Evolutionary conservation across 2,888 invertebrate genomes (phyloP), one percentile per base, ranked within the genome.

Genomic region (Caradrina clavipalpis): DNA sequence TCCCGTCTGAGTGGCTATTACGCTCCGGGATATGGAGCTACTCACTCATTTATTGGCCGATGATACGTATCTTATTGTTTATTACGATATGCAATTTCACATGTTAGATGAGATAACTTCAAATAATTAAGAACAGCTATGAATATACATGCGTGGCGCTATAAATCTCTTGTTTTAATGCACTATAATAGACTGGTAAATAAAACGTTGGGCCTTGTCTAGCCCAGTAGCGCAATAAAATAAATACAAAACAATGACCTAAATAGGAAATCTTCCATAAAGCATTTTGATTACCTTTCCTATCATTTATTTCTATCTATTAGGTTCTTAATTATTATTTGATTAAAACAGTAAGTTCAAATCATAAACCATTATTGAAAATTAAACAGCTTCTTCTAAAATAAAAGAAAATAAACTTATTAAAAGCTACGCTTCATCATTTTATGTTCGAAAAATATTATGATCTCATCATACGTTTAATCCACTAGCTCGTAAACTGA

Each of bases 61-160:
- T 84, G 87, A 89, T 89, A 87, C 82, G 72, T 83, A 90, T 88
- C 86, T 86, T 81, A 86, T 90, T 91, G 87, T 89, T 88, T 87
- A 85, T 86, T 83, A 85, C 79, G 57, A 72, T 82, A 64, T 83
- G 75, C 73, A 76, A 78, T 82, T 82, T 74, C 72, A 82, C 56
- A 56, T 77, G 49, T 80, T 56, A 68, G 73, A 77, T 66, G 53
- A 71, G 71, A 76, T 72, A 72, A 78, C 55, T 76, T 62, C 35
- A 69, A 69, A 76, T 83, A 82, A 83, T 83, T 85, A 83, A 59
- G 64, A 69, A 61, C 67, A 68, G 58, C 63, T 72, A 69, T 61
- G 50, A 67, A 65, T 63, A 47, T 42, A 61, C 49, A 56, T 67
- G 15, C 42, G 21, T 53, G 55, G 21, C 69, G 59, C 60, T 59